Base-by-base conservation (phyloP, 1,140 invertebrate genomes). In the Dreissena polymorpha region DNA sequence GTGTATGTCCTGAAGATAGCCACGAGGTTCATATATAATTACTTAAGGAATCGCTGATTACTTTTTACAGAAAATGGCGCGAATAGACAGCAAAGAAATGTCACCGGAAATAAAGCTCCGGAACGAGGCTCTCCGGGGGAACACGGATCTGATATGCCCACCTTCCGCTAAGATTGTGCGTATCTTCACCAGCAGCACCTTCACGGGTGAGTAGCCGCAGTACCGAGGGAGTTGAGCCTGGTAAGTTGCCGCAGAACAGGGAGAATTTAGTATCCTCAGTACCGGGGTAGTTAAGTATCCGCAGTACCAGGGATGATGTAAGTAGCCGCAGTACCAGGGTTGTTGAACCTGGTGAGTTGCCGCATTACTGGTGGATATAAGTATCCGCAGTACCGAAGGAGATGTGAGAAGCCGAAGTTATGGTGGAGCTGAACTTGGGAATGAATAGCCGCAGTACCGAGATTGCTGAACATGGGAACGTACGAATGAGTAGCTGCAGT, bases 181-280 rank as follows among this genome's bases (percentile, higher is more conserved):
- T 82, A 99, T 99, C 87, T 99, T 99, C 90, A 99, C 98, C n/a
- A 98, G 97, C 90, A 99, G 98, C 0, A 99, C 98, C 0, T 99
- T 99, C 90, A 99, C 98, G 91, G 97, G 97, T 98, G 94, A 25
- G 81, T 83, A 39, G 39, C 64, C 68, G 60, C 23, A 21, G 23
- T 63, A 21, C 18, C 18, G 18, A 10, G 21, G 99, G 98, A 0
- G 99, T 99, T 90, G n/a, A n/a, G n/a, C 99, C 98, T 91, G 97
- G 97, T 98, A 94, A 25, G 81, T 83, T 39, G 39, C 64, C 68
- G 60, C 23, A 21, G 23, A 21, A 21, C 18, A 2, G 2, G 60
- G 60, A 7, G 23, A 63, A n/a, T 60, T 14, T 14, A 60, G 55
- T 60, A 60, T 60, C 13, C 13, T 13, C 13, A 14, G 13, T n/a